These are phyloP conservation scores for Portunus trituberculatus DNA, from an alignment of 1,140 invertebrate species.

Conservation along the genomic window DNA sequence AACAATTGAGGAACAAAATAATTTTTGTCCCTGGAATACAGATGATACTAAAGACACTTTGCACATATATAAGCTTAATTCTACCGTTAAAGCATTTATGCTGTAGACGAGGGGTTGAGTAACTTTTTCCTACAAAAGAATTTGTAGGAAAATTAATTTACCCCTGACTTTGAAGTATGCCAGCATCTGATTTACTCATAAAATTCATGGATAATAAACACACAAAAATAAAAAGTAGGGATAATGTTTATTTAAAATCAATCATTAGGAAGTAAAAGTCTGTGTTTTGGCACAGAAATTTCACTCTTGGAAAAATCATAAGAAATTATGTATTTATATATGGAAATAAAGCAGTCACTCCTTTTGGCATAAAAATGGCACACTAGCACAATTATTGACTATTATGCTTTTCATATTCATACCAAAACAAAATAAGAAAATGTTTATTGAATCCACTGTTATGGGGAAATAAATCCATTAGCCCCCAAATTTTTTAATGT, in stretches of 20 bases:
- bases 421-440: slow-evolving; percentile 15
- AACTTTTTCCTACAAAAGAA: background rate
- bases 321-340: no score
- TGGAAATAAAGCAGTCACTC: no score
- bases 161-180: background rate
- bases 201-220: no score
- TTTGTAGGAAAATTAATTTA: slow-evolving; percentile 14
- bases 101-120: no score
- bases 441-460: slow-evolving; percentile 39
- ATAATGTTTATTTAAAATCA: slow-evolving; percentile 4
- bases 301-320: background rate
- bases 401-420: background rate
- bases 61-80: no score
- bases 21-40: no score
- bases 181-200: background rate
- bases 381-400: background rate
- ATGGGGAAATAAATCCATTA: slow-evolving; percentile 32
- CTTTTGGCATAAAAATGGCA: slow-evolving; percentile 9
- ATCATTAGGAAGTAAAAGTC: slow-evolving; percentile 38
- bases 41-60: no score
- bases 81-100: no score
- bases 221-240: background rate
- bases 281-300: background rate
- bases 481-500: no score
- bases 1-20: no score